Evolutionary conservation across 1,140 invertebrate genomes (phyloP), one percentile per base, ranked within the genome.

Genomic region (Luehdorfia chinensis): DNA sequence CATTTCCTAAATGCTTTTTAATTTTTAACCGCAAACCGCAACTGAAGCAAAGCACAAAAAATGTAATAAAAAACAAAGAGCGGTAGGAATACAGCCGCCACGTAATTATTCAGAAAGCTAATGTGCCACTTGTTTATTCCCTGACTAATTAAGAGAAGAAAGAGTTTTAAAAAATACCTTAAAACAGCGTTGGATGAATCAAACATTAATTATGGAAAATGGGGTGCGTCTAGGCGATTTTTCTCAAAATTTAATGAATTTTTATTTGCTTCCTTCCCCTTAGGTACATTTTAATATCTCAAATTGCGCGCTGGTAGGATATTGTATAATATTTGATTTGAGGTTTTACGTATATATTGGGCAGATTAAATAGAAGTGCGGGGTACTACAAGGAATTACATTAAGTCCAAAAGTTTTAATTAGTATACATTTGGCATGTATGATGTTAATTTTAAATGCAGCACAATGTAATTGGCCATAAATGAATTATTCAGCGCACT

Each of bases 101-200:
- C 62, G 77, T 80, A 85, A 85, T 85, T 85, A 85, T 81, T 70
- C 61, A 57, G 67, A 78, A 60, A 78, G 78, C 75, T 79, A 84
- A 84, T 83, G 74, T 80, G 70, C 75, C 72, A 66, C 66, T 75
- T 81, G 81, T 75, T 84, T 85, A 80, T 86, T 74, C 77, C 70
- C 70, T 60, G 71, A 75, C 77, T 81, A 86, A 86, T 86, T 86
- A 86, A 77, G 71, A 76, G 60, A 53, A 71, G 75, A 70, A 75
- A 73, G 65, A 71, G 64, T 72, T 79, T 76, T 61, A 65, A 69
- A 79, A 78, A 81, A 75, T 69, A 56, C 59, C 59, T 58, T 59
- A 4, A 68, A 53, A 39, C 27, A 52, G 50, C 54, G 61, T 74
- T 66, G 48, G 51, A 52, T 43, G 55, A 70, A 86, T 86, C 70